phyloP scores from a whole-genome alignment of 92 coral and sea anemone species.

The Phenganax marumi region DNA sequence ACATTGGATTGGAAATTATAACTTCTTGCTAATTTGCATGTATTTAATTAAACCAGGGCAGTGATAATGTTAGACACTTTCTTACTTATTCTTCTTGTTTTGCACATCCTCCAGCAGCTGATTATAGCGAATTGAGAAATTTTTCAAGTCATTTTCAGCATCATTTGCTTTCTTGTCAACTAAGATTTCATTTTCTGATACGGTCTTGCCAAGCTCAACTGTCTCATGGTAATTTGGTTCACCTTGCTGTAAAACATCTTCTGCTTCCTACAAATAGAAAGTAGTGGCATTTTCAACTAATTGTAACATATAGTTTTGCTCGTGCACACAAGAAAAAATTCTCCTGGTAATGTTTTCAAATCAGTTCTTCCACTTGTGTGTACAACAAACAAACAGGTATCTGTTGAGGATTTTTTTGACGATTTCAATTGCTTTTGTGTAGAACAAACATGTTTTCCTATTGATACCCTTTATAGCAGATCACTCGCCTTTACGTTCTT shows the following conservation, averaged over 20 bases:
- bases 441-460: too few species aligned
- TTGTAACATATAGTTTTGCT: neutral
- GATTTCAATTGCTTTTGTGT: neutral
- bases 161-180: constrained; percentile 36
- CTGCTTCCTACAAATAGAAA: constrained; percentile 7
- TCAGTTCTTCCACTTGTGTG: too few species aligned
- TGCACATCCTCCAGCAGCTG: constrained; percentile 35
- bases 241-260: constrained; percentile 12
- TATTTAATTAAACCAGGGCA: neutral
- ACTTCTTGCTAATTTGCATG: too few species aligned
- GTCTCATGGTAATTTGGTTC: constrained; percentile 41
- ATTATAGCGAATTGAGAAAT: constrained; percentile 20
- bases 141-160: constrained; percentile 25
- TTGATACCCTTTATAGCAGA: neutral
- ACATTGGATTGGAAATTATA: too few species aligned
- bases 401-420: neutral
- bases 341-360: too few species aligned
- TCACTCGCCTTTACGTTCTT: constrained; percentile 8
- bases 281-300: neutral
- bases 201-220: neutral
- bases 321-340: too few species aligned
- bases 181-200: constrained; percentile 17
- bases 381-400: too few species aligned
- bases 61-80: neutral
- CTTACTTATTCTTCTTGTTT: constrained; percentile 42